Evolutionary conservation across 2,113 vertebrate species (phyloP).

Genomic region (Arothron firmamentum): DNA sequence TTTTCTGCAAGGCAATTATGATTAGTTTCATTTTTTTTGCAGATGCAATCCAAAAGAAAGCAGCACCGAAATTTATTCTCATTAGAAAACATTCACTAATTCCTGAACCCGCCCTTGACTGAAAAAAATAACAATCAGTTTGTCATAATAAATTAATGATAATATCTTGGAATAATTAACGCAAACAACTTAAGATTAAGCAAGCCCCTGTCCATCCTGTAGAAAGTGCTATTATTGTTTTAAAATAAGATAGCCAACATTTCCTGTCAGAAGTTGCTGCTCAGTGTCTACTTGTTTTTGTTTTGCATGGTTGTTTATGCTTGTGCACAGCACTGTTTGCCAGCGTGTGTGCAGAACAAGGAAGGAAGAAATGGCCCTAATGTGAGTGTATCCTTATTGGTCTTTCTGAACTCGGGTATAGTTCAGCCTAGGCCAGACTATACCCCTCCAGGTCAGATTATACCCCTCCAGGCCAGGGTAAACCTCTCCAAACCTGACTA

Average conservation of each 20-base stretch:
- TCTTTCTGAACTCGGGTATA: too few relatives aligned
- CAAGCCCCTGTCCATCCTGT: constrained; percentile 20
- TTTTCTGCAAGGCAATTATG: not conserved
- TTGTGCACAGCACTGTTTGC: too few relatives aligned
- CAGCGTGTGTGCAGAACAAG: too few relatives aligned
- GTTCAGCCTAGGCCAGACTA: too few relatives aligned
- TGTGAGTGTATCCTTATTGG: too few relatives aligned
- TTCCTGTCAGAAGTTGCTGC: not conserved
- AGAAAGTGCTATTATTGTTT: not conserved
- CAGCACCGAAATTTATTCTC: not conserved
- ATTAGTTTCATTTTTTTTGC: not conserved
- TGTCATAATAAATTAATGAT: constrained; percentile 27
- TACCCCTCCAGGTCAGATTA: too few relatives aligned
- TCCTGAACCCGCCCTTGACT: constrained; percentile 8
- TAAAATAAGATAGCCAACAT: not conserved
- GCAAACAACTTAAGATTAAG: constrained; percentile 32
- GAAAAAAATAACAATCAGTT: constrained; percentile 28
- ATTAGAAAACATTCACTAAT: constrained; percentile 19
- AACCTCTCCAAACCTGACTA: too few relatives aligned
- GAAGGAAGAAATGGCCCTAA: too few relatives aligned
- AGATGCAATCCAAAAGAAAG: not conserved
- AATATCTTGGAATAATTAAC: constrained; percentile 25
- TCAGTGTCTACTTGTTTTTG: too few relatives aligned
- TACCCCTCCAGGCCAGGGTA: too few relatives aligned
- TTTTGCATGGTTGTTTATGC: too few relatives aligned